Base-by-base conservation (phyloP, 2,888 invertebrate species). In the Plebejus melissa region DNA sequence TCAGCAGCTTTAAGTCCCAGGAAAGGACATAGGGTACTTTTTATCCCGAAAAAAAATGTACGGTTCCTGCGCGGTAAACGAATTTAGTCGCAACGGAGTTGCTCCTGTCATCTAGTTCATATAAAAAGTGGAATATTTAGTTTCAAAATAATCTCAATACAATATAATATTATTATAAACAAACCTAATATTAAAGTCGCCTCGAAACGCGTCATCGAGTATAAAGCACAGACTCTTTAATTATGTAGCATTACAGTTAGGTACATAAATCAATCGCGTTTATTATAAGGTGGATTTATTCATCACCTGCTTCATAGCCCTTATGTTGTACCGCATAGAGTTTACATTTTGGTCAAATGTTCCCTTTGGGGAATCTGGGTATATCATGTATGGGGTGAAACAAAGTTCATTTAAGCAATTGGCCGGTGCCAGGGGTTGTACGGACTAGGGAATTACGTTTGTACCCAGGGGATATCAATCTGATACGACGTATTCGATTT, bases 381-480 rank as follows among this genome's bases (percentile, higher is more conserved):
- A 70, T 82, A 83, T 83, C 83, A 79, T 80, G 81, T 79, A 76
- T 78, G 79, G 81, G 81, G 81, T 77, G 81, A 79, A 81, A 80
- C 81, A 78, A 80, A 80, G 81, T 84, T 81, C 82, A 82, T 84
- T 83, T 80, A 77, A 80, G 77, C 78, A 78, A 82, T 81, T 80
- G 79, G 77, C 79, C 78, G 80, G 74, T 78, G 74, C 75, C 22
- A 38, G 69, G 70, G 69, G 22, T 36, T 22, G 65, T 46, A 75
- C 57, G 13, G 41, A 16, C 70, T 11, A 13, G 75, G 58, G 75
- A 65, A 76, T 76, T 60, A 74, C 76, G 70, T 58, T 41, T 22
- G 22, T 69, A 60, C 58, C 71, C 60, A 41, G 60, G 76, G 74
- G 76, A 71, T 74, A 76, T 74, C 69, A 74, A 76, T 76, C 71